Evolutionary conservation across 2,888 invertebrate genomes (phyloP), one percentile per base, ranked within the genome.

Genomic region (Tortrix viridana): DNA sequence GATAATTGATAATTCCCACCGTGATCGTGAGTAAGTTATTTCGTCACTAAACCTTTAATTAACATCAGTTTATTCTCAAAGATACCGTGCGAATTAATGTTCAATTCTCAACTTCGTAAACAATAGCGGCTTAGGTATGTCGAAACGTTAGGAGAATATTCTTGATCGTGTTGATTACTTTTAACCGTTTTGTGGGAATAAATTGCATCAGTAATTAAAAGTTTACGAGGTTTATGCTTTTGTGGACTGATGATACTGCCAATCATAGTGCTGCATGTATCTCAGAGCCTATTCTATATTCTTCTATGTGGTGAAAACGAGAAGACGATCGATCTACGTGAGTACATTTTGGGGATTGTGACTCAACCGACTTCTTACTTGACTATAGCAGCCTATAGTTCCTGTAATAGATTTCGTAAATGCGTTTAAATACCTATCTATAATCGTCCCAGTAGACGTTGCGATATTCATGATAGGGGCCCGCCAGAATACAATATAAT

Each of bases 111-210:
- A 58, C 53, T 46, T 49, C 53, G 60, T 64, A 70, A 71, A 76
- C 70, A 74, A 73, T 75, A 70, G 72, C 69, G 71, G 71, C 69
- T 16, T 41, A 41, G 41, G 16, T 72, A 73, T 77, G 80, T 80
- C 80, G 80, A 80, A 82, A 85, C 82, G 73, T 71, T 73, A 71
- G 79, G 84, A 85, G 81, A 82, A 79, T 79, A 72, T 78, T 77
- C 79, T 84, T 77, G 82, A 82, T 84, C 79, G 75, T 74, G 77
- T 77, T 84, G 84, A 85, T 86, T 84, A 82, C 79, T 82, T 81
- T 76, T 84, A 83, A 84, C 81, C 75, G 79, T 77, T 84, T 79
- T 82, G 86, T 89, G 88, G 84, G 89, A 89, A 89, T 74, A 80
- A 77, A 81, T 80, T 83, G 84, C 81, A 79, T 80, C 80, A 80